phyloP scores from a whole-genome alignment of 35 echinoderm and acorn worm species.

The Apostichopus californicus region DNA sequence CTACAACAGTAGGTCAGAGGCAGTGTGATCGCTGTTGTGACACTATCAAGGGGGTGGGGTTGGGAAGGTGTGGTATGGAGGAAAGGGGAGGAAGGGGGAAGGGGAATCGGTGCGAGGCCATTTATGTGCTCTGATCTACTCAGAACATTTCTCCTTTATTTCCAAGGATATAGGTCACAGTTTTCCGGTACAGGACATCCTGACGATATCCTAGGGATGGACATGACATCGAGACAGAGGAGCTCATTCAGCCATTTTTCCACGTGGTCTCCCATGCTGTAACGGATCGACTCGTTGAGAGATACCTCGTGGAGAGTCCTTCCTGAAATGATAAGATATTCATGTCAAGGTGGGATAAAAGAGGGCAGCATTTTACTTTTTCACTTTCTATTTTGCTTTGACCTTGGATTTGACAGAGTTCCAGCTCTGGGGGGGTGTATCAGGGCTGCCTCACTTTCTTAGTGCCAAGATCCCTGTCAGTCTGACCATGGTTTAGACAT shows the following conservation, averaged over 20 bases:
- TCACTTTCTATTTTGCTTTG: background rate
- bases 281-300: conserved; percentile 87
- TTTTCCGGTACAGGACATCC: conserved; percentile 91
- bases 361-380: no score
- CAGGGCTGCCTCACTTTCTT: no score
- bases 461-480: no score
- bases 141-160: background rate
- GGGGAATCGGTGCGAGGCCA: no score
- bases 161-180: conserved; percentile 99
- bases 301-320: conserved; percentile 85
- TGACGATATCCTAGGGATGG: conserved; percentile 77
- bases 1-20: no score
- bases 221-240: conserved; percentile 84
- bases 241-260: conserved; percentile 93
- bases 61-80: background rate
- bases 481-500: no score
- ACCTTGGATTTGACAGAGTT: no score
- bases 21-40: no score
- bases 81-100: background rate
- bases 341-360: no score
- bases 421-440: no score
- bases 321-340: conserved; percentile 58
- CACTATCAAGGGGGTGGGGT: no score
- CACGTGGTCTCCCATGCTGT: conserved; percentile 82
- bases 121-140: no score